phyloP scores from a whole-genome alignment of 1,140 invertebrate genomes.

The Stratiolaelaps scimitus region DNA sequence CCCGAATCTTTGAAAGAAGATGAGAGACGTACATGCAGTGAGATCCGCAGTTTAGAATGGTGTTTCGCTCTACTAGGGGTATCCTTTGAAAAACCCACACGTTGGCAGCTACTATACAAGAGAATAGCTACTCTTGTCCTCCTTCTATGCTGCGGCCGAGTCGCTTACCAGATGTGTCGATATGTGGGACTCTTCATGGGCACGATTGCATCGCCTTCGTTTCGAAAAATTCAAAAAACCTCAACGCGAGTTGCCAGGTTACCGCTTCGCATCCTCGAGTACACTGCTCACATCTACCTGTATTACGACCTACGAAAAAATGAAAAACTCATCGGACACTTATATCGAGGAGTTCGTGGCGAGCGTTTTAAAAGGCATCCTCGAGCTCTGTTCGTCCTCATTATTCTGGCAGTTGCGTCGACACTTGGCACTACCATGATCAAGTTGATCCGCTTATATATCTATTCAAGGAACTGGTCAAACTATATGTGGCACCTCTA shows the following conservation, averaged over 20 bases:
- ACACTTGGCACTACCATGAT: background rate
- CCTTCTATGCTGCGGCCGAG: background rate
- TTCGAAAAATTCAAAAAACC: background rate
- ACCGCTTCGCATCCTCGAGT: conserved; percentile 4
- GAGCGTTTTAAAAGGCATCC: background rate
- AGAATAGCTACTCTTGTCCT: background rate
- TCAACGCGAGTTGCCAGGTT: background rate
- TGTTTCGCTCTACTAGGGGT: conserved; percentile 4
- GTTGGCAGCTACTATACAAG: background rate
- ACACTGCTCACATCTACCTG: background rate
- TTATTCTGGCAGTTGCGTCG: background rate
- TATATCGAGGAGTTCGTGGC: background rate
- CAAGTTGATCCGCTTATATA: background rate
- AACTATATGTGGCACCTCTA: background rate
- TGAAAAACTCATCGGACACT: background rate
- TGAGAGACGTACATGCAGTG: no score
- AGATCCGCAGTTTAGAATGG: no score
- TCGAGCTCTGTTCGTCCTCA: background rate
- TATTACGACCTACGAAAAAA: conserved; percentile 9
- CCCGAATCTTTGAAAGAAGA: no score
- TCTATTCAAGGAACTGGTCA: background rate
- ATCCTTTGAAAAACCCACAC: background rate
- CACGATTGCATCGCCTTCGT: background rate
- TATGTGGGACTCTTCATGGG: background rate
- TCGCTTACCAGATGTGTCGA: background rate